Base-by-base conservation (phyloP, 2,113 vertebrate genomes). In the Platanista minor region DNA sequence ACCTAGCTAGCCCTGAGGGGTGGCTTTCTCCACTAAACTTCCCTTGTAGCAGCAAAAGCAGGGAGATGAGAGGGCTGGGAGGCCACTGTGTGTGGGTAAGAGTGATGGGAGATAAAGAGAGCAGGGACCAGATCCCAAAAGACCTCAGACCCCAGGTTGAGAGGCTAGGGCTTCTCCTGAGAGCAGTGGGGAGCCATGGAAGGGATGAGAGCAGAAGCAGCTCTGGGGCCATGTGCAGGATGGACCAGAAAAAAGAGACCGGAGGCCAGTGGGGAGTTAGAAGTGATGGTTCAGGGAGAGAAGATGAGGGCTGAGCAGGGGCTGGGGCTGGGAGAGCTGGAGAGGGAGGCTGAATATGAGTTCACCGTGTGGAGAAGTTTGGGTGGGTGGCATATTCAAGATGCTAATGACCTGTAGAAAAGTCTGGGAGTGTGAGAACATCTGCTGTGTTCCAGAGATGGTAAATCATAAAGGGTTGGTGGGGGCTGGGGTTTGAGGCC, bases 331-430 rank as follows among this genome's bases (percentile, higher is more conserved):
- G 49, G 66, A 25, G 17, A 18, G 31, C 43, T 41, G 67, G 77
- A 54, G 57, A n/a, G 72, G 11, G n/a, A 8, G 5, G 33, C 33
- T 36, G 75, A 11, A 46, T 3, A 2, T 13, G 39, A 43, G 41
- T 2, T 39, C 12, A 3, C 21, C 1, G 0, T 1, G 1, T 0
- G 36, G 18, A 62, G 49, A 77, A 36, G 57, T 11, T 5, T 5
- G 3, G 14, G 31, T 27, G 25, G 3, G 7, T 6, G 57, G 15
- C 29, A 0, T 4, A 78, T 31, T 52, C 57, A 1, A 0, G 20
- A 33, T 62, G 46, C 46, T 25, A 20, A 29, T 1, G 14, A 17
- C 14, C 29, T 5, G 13, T 2, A 66, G 89, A 27, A 49, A 57
- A 54, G 17, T 21, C 43, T 6, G n/a, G 23, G 27, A 17, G 29